Conservation (phyloP, 2,888 invertebrate genomes). For the Chymomyza amoena region DNA sequence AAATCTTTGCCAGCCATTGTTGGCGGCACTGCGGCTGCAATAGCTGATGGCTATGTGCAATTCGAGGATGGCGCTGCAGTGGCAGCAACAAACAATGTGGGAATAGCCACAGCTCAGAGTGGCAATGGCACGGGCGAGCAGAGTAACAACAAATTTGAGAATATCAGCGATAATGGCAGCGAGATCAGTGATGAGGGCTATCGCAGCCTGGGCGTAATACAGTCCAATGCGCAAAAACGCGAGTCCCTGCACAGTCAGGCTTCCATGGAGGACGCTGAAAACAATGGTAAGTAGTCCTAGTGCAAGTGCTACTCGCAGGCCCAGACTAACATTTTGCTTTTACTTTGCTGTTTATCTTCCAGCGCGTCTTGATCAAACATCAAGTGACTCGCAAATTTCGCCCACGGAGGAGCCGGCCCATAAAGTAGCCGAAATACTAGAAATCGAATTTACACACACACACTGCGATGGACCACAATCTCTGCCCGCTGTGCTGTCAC, state of each 20-base stretch:
- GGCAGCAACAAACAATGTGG: background rate
- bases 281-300: conserved; percentile 81
- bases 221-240: conserved; percentile 81
- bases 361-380: conserved; percentile 83
- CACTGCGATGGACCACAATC: conserved; percentile 70
- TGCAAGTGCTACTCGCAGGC: background rate
- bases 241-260: conserved; percentile 86
- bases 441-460: conserved; percentile 50
- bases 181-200: conserved; percentile 93
- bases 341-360: background rate
- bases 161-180: conserved; percentile 88
- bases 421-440: conserved; percentile 64
- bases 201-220: conserved; percentile 87
- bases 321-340: too few relatives aligned
- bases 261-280: conserved; percentile 86
- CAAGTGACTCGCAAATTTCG: conserved; percentile 78
- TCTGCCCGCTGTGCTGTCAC: conserved; percentile 63
- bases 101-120: background rate
- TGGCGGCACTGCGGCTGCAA: conserved; percentile 31
- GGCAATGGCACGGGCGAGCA: conserved; percentile 29
- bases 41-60: conserved; percentile 15
- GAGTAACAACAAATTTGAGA: conserved; percentile 79
- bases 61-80: conserved; percentile 13
- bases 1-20: conserved; percentile 61
- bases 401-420: conserved; percentile 77